phyloP scores from a whole-genome alignment of 2,113 vertebrate genomes.

The Myanophis thanlyinensis region DNA sequence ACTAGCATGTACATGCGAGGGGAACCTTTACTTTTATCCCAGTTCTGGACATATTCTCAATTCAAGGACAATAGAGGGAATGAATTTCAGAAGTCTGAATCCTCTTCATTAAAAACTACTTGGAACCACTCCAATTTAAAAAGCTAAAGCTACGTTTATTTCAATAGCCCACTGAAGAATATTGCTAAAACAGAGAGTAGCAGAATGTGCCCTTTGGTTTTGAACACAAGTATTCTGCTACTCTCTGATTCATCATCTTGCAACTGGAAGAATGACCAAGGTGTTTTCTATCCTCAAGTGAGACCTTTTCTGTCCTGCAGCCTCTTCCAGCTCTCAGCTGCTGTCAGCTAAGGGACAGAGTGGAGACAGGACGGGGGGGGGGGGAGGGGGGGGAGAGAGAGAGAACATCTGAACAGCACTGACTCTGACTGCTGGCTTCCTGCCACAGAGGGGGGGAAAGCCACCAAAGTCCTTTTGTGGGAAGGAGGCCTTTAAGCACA shows the following conservation, averaged over 20 bases:
- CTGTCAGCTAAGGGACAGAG: not conserved
- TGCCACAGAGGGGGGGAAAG: not conserved
- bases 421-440: not conserved
- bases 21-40: too few relatives aligned
- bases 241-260: too few relatives aligned
- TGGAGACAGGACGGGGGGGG: accelerated
- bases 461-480: not conserved
- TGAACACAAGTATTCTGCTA: too few relatives aligned
- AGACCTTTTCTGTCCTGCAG: not conserved
- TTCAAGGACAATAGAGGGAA: not conserved
- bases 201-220: not conserved
- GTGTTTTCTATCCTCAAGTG: not conserved
- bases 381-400: too few relatives aligned
- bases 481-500: not conserved
- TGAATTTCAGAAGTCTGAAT: not conserved
- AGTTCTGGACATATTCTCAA: not conserved
- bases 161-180: not conserved
- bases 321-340: not conserved
- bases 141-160: not conserved
- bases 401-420: not conserved
- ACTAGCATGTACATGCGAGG: too few relatives aligned
- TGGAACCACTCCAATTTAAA: not conserved
- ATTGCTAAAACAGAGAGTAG: not conserved
- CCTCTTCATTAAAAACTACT: not conserved
- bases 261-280: not conserved